Evolutionary conservation across 2,888 invertebrate genomes (phyloP).

Genomic region (Lathronympha strigana): DNA sequence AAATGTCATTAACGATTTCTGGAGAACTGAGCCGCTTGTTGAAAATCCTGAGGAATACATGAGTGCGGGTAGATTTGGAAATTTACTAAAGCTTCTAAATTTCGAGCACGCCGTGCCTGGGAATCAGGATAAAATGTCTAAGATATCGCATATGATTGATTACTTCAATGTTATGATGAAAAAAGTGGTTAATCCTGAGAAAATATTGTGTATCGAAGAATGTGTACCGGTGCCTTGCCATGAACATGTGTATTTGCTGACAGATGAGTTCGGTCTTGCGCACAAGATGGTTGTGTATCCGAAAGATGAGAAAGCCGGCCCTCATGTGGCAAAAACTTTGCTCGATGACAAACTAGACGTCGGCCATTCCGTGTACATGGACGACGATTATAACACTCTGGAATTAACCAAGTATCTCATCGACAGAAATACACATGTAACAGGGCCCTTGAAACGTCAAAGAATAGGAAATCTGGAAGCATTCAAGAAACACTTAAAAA

Average conservation of each 20-base stretch:
- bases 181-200: background rate
- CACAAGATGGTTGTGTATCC: background rate
- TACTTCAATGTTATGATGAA: background rate
- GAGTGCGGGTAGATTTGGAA: background rate
- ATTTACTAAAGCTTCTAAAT: background rate
- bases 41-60: background rate
- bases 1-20: background rate
- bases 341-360: slow-evolving; percentile 3
- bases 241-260: background rate
- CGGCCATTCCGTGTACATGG: slow-evolving; percentile 7
- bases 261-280: background rate
- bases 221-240: background rate
- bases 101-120: background rate
- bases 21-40: background rate
- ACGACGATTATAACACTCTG: background rate
- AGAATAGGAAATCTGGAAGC: background rate
- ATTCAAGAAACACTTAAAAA: background rate
- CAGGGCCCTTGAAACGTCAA: background rate
- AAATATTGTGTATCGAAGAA: background rate
- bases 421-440: background rate
- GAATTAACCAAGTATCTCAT: slow-evolving; percentile 1
- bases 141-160: slow-evolving; percentile 1
- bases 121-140: background rate
- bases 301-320: background rate
- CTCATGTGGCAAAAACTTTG: background rate